Conservation (phyloP, 2,888 invertebrate species). For the Caenorhabditis doughertyi region DNA sequence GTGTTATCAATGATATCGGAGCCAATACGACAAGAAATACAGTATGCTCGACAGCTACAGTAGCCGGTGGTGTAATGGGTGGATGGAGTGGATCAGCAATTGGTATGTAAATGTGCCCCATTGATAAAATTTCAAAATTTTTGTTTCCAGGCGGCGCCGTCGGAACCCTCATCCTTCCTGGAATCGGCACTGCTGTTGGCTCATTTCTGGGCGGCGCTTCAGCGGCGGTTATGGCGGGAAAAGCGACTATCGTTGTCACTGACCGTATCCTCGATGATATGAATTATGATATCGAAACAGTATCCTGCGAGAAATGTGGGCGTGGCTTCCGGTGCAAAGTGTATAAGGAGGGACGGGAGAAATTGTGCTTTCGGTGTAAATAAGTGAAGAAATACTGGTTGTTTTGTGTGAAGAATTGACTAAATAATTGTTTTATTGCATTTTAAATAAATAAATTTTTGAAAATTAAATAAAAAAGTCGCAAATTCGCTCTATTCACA, state of each 20-base stretch:
- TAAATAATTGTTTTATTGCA: not conserved
- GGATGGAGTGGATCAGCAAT: slow-evolving; percentile 49
- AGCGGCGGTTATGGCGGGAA: slow-evolving; percentile 29
- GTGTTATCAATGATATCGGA: slow-evolving; percentile 42
- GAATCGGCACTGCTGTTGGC: slow-evolving; percentile 49
- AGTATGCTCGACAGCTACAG: slow-evolving; percentile 50
- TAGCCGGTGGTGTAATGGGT: slow-evolving; percentile 39
- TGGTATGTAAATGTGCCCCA: slow-evolving; percentile 11
- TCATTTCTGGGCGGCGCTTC: slow-evolving; percentile 37
- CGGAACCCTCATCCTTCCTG: slow-evolving; percentile 38
- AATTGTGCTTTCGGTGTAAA: slow-evolving; percentile 41
- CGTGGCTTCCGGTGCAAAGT: slow-evolving; percentile 42
- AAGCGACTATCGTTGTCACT: slow-evolving; percentile 31
- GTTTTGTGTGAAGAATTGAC: not conserved
- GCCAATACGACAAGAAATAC: slow-evolving; percentile 51
- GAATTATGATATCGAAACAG: slow-evolving; percentile 51
- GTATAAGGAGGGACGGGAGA: slow-evolving; percentile 42
- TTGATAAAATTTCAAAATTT: not conserved
- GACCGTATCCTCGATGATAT: slow-evolving; percentile 45
- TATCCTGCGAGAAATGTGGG: slow-evolving; percentile 52
- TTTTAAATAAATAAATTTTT: slow-evolving; percentile 11
- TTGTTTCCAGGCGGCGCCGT: slow-evolving; percentile 35
- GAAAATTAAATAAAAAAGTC: not conserved
- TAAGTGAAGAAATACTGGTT: not conserved
- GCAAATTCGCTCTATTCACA: too few species aligned